Percentiles rank a stretch among this genome's conserved stretches.
phyloP scores from a whole-genome alignment of 2,888 invertebrate species.

The Oligia strigilis region DNA sequence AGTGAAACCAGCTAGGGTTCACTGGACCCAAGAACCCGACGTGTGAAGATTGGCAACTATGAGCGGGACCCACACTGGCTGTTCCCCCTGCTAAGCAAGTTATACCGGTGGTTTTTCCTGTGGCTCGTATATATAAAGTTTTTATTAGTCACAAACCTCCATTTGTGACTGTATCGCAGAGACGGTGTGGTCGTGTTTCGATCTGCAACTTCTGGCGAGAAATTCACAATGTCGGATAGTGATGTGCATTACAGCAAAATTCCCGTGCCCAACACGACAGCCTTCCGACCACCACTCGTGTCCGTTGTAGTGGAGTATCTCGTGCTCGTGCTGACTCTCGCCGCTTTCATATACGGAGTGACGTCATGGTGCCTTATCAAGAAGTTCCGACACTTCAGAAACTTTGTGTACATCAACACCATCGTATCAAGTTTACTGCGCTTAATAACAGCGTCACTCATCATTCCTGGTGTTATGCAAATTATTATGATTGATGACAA shows the following conservation, averaged over 20 bases:
- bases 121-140: conserved; percentile 33
- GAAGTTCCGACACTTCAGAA: conserved; percentile 50
- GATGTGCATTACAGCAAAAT: conserved; percentile 55
- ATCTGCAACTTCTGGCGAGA: conserved; percentile 8
- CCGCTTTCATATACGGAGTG: conserved; percentile 44
- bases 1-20: conserved; percentile 2
- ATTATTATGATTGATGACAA: conserved; percentile 42
- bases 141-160: conserved; percentile 24
- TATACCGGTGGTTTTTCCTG: conserved; percentile 43
- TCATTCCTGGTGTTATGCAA: conserved; percentile 46
- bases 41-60: not conserved
- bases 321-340: conserved; percentile 37
- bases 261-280: conserved; percentile 43
- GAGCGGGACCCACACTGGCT: conserved; percentile 38
- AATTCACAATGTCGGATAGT: conserved; percentile 36
- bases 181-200: conserved; percentile 33
- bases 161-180: conserved; percentile 44
- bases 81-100: conserved; percentile 17
- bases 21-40: not conserved
- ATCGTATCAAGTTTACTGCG: conserved; percentile 40
- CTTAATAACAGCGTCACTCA: conserved; percentile 36
- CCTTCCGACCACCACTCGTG: conserved; percentile 44
- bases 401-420: conserved; percentile 47
- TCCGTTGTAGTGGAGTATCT: conserved; percentile 43
- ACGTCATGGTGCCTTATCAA: conserved; percentile 43